These are phyloP conservation scores for Ophioninae sp. DNA, from an alignment of 2,888 invertebrate genomes.

Conservation along the genomic window DNA sequence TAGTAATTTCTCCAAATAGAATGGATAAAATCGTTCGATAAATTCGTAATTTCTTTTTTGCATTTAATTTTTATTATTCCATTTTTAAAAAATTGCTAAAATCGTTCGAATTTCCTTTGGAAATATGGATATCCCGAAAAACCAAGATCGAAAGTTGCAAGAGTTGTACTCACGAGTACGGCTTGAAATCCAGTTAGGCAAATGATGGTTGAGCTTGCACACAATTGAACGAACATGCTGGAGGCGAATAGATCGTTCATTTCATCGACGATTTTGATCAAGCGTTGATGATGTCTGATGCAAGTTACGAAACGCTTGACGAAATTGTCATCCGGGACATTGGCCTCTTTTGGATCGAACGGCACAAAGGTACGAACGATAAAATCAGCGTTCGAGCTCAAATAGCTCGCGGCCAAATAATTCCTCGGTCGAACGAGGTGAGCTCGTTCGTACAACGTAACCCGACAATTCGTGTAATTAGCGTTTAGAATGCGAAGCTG, in stretches of 20 bases:
- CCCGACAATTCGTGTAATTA: slow-evolving; percentile 68
- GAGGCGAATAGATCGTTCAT: slow-evolving; percentile 70
- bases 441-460: slow-evolving; percentile 7
- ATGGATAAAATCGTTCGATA: not conserved
- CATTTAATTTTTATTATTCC: no score
- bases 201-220: slow-evolving; percentile 73
- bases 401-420: not conserved
- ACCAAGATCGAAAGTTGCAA: no score
- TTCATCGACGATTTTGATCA: slow-evolving; percentile 66
- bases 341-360: slow-evolving; percentile 53
- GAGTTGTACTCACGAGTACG: slow-evolving; percentile 64
- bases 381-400: slow-evolving; percentile 15
- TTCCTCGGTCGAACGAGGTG: not conserved
- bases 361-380: slow-evolving; percentile 49
- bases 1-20: no score
- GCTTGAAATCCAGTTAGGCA: slow-evolving; percentile 76
- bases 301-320: slow-evolving; percentile 62
- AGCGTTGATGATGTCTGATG: slow-evolving; percentile 69
- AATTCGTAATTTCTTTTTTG: no score
- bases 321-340: slow-evolving; percentile 55
- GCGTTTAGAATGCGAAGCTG: slow-evolving; percentile 66
- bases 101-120: not conserved
- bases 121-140: not conserved
- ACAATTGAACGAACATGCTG: slow-evolving; percentile 72
- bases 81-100: no score